Base-by-base conservation (phyloP, 2,888 invertebrate genomes). In the Dolichopus griseipennis region DNA sequence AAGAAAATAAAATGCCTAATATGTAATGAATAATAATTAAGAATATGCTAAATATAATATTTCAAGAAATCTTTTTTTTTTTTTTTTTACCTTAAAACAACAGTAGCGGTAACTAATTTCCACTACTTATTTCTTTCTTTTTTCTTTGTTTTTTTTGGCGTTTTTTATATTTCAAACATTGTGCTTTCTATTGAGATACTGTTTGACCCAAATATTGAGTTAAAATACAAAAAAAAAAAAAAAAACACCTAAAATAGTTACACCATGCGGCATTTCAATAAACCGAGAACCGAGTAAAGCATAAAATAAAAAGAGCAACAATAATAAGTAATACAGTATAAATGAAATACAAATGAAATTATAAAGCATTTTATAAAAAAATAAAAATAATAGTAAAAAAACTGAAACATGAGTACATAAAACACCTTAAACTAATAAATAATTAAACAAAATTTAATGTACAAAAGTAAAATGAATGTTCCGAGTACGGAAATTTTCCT, bases 381-480 rank as follows among this genome's bases (percentile, higher is more conserved):
- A 18, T 18, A 18, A 52, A 52, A 52, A 18, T 18, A n/a, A n/a
- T 2, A 52, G 18, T 18, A n/a, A 52, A 18, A 52, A 52, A 52
- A 52, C 41, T 41, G 41, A 52, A 52, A 52, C 15, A 52, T 52
- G 52, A n/a, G 15, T 52, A 52, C 15, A 10, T 10, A 52, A 52
- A 52, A 52, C 52, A 52, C 52, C 27, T n/a, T 52, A 52, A 52
- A 52, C 52, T 15, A 52, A 52, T 52, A 52, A 52, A 52, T 52
- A 52, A 52, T 52, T 52, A 52, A 15, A 27, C 27, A 52, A 52
- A 52, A 6, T n/a, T 15, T 1, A 52, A 52, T 6, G 52, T 15
- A 27, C 2, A 27, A 27, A 27, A 27, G 27, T 27, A 27, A 27
- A 2, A 27, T 27, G 5, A 4, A 27, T 27, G 27, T 27, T n/a